Evolutionary conservation across 2,888 invertebrate species (phyloP), one percentile per base, ranked within the genome.

Genomic region (Cantharis rufa): DNA sequence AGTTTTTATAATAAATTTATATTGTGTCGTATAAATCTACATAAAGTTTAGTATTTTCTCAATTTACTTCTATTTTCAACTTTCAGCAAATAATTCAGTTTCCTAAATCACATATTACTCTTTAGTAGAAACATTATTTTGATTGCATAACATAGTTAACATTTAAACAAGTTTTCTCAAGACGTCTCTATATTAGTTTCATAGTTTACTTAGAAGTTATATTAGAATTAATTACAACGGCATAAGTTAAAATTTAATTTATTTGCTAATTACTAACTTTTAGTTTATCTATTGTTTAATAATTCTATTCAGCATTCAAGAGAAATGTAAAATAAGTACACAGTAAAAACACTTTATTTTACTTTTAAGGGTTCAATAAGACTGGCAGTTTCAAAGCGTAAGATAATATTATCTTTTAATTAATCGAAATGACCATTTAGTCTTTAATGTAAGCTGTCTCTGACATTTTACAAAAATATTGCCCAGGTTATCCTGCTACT

Each of bases 331-430:
- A 48, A n/a, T 48, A 48, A 48, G 48, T 48, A 48, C 48, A n/a
- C 2, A 48, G n/a, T n/a, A 48, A 48, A n/a, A 48, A 48, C 48
- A 48, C 48, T 48, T 48, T n/a, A 48, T 48, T 48, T 48, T 48
- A 48, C 48, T n/a, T 48, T 48, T 48, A n/a, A 48, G 48, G 48
- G 48, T 48, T 48, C 48, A 48, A 48, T 48, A 48, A 48, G 48
- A 48, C 48, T 13, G 48, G 48, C 48, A 48, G 2, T 48, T 48
- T 48, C 13, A 66, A 66, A 24, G 21, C 64, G 16, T 18, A 63
- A 66, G 64, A 66, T 66, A 66, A 18, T 66, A 18, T 66, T 66
- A 66, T 66, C 64, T 66, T 66, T 66, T 66, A 66, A 66, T 66
- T 66, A 66, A 66, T 21, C 64, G 64, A n/a, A 66, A 66, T 66